phyloP scores from a whole-genome alignment of 2,113 vertebrate genomes.

The Trichomycterus rosablanca region DNA sequence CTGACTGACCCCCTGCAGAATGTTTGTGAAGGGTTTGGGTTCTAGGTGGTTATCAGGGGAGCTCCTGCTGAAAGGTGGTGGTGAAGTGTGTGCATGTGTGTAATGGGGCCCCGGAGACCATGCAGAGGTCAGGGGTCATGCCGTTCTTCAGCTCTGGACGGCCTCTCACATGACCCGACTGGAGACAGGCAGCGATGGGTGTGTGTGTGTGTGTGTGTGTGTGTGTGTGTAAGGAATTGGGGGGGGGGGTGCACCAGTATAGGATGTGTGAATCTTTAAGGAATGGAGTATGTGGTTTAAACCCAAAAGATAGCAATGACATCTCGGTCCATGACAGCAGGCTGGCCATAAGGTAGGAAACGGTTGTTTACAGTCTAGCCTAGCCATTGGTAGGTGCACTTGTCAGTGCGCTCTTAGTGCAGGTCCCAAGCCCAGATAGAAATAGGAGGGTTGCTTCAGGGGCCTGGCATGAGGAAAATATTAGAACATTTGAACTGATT shows the following conservation, averaged over 20 bases:
- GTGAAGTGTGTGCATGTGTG: slow-evolving; percentile 50
- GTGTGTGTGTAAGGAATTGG: not conserved
- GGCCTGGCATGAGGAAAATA: too few species aligned
- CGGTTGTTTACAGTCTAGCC: too few species aligned
- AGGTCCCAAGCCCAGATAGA: slow-evolving; percentile 3
- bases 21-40: slow-evolving; percentile 41
- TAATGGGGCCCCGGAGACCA: slow-evolving; percentile 55
- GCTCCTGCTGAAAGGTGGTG: slow-evolving; percentile 46
- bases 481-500: too few species aligned
- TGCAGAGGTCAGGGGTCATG: slow-evolving; percentile 50
- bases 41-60: slow-evolving; percentile 33
- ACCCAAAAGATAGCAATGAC: too few species aligned
- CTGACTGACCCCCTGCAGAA: slow-evolving; percentile 28
- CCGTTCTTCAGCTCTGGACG: slow-evolving; percentile 35
- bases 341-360: too few species aligned
- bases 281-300: slow-evolving; percentile 20
- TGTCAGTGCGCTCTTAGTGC: not conserved
- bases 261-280: not conserved
- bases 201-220: slow-evolving; percentile 3
- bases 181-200: slow-evolving; percentile 17
- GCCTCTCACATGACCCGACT: slow-evolving; percentile 40
- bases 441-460: not conserved
- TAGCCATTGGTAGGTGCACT: too few species aligned
- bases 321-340: too few species aligned
- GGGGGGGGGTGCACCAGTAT: not conserved